Conservation (phyloP, 2,113 vertebrate species). For the Hoplias malabaricus region DNA sequence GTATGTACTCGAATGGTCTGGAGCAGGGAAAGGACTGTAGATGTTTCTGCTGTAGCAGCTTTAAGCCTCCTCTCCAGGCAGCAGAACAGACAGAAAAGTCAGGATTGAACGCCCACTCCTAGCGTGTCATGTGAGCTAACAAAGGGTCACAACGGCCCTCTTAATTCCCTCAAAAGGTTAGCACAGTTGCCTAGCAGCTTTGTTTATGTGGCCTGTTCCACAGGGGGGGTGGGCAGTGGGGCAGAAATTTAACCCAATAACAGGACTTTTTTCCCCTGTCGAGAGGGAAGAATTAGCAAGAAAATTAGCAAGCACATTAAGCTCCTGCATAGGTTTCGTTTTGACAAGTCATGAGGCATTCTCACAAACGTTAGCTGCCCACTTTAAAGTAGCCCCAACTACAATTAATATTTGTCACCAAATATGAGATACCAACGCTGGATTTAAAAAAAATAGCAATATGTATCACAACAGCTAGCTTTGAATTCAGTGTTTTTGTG, state of each 20-base stretch:
- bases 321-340: neutral
- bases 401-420: no score
- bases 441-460: no score
- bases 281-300: neutral
- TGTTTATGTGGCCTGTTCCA: constrained; percentile 52
- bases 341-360: neutral
- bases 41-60: neutral
- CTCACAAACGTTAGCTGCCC: no score
- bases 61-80: neutral
- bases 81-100: constrained; percentile 18
- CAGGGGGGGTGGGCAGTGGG: neutral
- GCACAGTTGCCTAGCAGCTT: constrained; percentile 61
- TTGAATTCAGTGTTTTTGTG: no score
- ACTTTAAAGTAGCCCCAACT: no score
- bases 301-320: neutral
- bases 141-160: constrained; percentile 64
- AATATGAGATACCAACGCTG: no score
- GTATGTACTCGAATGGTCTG: neutral
- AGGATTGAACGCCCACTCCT: constrained; percentile 44
- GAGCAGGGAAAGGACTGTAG: neutral
- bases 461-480: no score
- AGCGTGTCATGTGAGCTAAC: constrained; percentile 53
- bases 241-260: constrained; percentile 2
- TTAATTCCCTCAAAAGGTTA: constrained; percentile 71
- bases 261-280: neutral